Evolutionary conservation across 2,888 invertebrate genomes (phyloP), one percentile per base, ranked within the genome.

Genomic region (Napeogenes inachia): DNA sequence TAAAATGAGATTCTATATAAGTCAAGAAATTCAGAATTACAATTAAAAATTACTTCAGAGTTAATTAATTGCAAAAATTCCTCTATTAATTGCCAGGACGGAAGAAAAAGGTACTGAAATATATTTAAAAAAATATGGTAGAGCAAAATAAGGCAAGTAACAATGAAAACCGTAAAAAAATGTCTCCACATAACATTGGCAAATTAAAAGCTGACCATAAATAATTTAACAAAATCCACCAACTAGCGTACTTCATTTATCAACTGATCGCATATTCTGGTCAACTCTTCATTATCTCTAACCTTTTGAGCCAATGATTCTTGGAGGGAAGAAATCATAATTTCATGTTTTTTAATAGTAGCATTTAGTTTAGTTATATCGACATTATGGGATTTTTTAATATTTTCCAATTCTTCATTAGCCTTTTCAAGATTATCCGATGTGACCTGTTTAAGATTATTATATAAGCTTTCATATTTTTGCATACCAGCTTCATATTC

Each of bases 231-330:
- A 13, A 57, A 38, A 63, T 54, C 56, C 32, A 42, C 8, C 42
- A 50, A 45, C 73, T 72, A 87, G 69, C 80, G 84, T 45, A 88
- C 89, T 75, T 87, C 84, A 74, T 91, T 92, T 75, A 98, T 97
- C 54, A 98, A 93, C 87, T 98, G 98, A 91, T 98, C 98, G 92
- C 98, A 96, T 77, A 98, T 95, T 82, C 95, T 94, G 57, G 97
- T 94, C 70, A 98, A 88, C 83, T 97, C 97, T 70, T 94, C 93
- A 82, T 97, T 98, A 79, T 98, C 98, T 79, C 95, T 95, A 0
- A 93, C 93, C 86, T 98, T 98, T 76, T 97, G 97, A 69, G 95
- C 94, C 56, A 98, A 89, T 54, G 95, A 93, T 74, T 95, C 95
- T 75, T 96, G 94, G 63, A 98, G 88, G 2, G 97, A 96, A 65